These are phyloP conservation scores for Herpetotheres cachinnans DNA, from an alignment of 2,113 vertebrate species.

Conservation along the genomic window DNA sequence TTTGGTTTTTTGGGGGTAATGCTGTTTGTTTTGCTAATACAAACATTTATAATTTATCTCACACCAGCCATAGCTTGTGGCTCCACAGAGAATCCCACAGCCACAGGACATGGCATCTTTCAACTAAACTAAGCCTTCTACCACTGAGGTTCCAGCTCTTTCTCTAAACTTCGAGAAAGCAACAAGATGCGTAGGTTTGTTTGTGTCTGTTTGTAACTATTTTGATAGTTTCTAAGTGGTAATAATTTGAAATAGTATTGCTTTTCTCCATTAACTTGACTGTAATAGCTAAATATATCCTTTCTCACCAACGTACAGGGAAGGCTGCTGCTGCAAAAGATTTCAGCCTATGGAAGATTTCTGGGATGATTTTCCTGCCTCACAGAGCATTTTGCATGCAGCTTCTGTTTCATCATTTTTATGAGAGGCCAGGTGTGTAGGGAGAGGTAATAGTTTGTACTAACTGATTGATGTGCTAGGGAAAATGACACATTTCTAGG, in stretches of 20 bases:
- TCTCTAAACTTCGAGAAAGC: conserved; percentile 7
- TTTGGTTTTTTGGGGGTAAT: no score
- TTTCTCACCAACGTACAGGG: background rate
- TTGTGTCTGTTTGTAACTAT: conserved; percentile 28
- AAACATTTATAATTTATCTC: background rate
- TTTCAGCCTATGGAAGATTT: background rate
- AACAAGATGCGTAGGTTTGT: background rate
- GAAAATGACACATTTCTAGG: conserved; percentile 31
- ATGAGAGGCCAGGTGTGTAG: conserved; percentile 16
- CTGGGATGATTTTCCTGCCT: background rate
- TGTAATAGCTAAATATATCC: conserved; percentile 9
- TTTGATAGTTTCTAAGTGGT: conserved; percentile 47
- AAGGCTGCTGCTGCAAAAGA: background rate
- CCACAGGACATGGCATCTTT: background rate
- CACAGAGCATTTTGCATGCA: background rate
- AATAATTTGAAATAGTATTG: conserved; percentile 44
- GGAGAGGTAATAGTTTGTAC: conserved; percentile 21
- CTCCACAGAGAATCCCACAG: background rate
- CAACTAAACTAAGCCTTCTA: background rate
- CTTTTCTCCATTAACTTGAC: conserved; percentile 17
- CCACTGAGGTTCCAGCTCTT: background rate
- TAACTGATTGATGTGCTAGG: conserved; percentile 9
- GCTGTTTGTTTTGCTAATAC: background rate
- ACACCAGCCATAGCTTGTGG: background rate
- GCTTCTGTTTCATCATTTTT: background rate